Evolutionary conservation across 2,797 vertebrate species (phyloP), one percentile per base, ranked within the genome.

Genomic region (Oryzias sinensis): DNA sequence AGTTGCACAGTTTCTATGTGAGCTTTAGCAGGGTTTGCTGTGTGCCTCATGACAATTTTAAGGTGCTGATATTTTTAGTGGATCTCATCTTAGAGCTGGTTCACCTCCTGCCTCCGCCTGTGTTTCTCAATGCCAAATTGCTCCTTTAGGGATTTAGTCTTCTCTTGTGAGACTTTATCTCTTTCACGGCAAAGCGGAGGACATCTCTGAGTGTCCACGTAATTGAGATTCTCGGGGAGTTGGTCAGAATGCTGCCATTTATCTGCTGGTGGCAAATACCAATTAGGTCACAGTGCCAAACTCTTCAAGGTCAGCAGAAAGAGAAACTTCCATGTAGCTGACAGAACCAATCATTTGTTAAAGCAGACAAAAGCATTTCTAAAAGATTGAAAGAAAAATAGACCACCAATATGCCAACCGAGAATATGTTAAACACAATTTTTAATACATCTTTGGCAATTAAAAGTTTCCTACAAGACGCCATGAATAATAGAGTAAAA

Each of bases 101-200:
- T 52, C 50, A 52, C 50, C 50, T 20, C 29, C 49, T 40, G 33
- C 33, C 16, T 51, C 22, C 6, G 14, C 14, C 24, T 27, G 24
- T 49, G 37, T 51, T 51, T 51, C n/a, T 37, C 9, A 13, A 29
- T n/a, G 29, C 29, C 27, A 18, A 37, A 33, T 29, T 51, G 49
- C 9, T 18, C 25, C 49, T 37, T 70, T n/a, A 57, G 49, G 65
- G 52, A n/a, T 20, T 44, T 25, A 49, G 51, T 49, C 22, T 56
- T n/a, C 29, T 54, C 18, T 25, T 47, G 1, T 56, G 37, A 62
- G 42, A 70, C 16, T 37, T 37, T 37, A 51, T 69, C 55, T 47
- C 24, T 29, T 43, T 59, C 8, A 56, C 33, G 20, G 43, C 45
- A 37, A 53, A 29, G 27, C 4, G 20, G 18, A 62, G 29, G 18